Base-by-base conservation (phyloP, 2,797 vertebrate species). In the Melanotaenia pygmaea region DNA sequence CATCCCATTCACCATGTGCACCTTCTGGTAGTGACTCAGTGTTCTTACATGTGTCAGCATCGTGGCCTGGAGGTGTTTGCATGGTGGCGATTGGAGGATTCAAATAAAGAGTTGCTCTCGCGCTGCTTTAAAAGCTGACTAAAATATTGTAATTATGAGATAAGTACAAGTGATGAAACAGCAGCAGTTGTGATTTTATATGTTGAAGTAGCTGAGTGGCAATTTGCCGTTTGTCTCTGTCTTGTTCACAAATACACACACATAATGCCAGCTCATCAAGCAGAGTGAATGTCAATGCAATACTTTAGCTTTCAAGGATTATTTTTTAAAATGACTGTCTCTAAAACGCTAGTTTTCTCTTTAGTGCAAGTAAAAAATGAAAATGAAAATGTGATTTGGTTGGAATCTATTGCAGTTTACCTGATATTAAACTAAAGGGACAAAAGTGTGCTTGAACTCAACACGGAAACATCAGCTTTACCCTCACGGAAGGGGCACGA, bases 81-180 rank as follows among this genome's bases (percentile, higher is more conserved):
- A 5, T 18, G 50, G 51, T n/a, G 38, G 69, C 50, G 40, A 71
- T 67, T 61, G 63, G 43, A 69, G 38, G 61, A 70, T 78, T 82
- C 69, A 40, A 24, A 71, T 81, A 20, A 28, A 83, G 78, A 68
- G 72, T 77, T 20, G 4, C 72, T 37, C 73, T 87, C 20, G 7
- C 47, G 70, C 66, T 77, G 72, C 73, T 51, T 83, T 80, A 76
- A 87, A 81, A 67, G 71, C 65, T 14, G 5, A 80, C 69, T 82
- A 76, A 85, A 87, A 84, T 82, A 79, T 73, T 76, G 67, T 73
- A 75, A 85, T 71, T 83, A 83, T 61, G 32, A 81, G 70, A 67
- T 2, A 30, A 79, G 73, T 67, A 75, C 64, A 65, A 2, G 14
- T 45, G 67, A 72, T 74, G 10, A 16, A 81, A 64, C 61, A 1